Conservation (phyloP, 2,888 invertebrate genomes). For the Perizoma flavofasciatum region DNA sequence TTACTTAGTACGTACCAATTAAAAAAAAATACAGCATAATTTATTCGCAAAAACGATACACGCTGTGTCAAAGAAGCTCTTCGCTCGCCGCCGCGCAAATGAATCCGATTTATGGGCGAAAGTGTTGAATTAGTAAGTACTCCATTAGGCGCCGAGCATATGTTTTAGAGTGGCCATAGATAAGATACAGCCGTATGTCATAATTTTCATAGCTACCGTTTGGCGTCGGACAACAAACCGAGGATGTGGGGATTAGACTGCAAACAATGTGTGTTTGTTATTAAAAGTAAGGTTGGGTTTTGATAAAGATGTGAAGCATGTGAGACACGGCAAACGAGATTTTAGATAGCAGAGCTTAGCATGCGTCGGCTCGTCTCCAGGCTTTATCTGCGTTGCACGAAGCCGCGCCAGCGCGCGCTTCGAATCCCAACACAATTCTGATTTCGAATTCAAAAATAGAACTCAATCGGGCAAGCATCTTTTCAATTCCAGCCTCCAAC, state of each 20-base stretch:
- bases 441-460: constrained; percentile 37
- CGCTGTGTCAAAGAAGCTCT: constrained; percentile 53
- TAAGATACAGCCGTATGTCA: constrained; percentile 83
- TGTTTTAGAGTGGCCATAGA: constrained; percentile 77
- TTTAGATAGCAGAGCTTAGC: constrained; percentile 61
- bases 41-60: constrained; percentile 52
- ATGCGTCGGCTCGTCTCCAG: constrained; percentile 46
- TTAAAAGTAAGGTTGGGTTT: constrained; percentile 62
- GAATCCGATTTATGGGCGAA: constrained; percentile 66
- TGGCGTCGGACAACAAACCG: constrained; percentile 70
- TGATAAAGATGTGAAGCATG: constrained; percentile 73
- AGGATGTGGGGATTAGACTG: constrained; percentile 71
- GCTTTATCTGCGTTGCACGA: constrained; percentile 46
- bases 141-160: constrained; percentile 79
- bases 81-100: constrained; percentile 53
- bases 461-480: constrained; percentile 27
- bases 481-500: constrained; percentile 12
- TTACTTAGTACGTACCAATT: constrained; percentile 24
- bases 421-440: constrained; percentile 31
- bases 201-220: constrained; percentile 78
- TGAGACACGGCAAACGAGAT: constrained; percentile 62
- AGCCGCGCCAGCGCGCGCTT: constrained; percentile 40
- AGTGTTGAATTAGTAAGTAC: constrained; percentile 72
- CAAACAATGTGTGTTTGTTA: constrained; percentile 72
- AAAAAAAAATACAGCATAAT: constrained; percentile 17